Percentiles rank a stretch among this genome's conserved stretches.
Conservation (phyloP, 2,888 invertebrate species). For the Endotricha flammealis region DNA sequence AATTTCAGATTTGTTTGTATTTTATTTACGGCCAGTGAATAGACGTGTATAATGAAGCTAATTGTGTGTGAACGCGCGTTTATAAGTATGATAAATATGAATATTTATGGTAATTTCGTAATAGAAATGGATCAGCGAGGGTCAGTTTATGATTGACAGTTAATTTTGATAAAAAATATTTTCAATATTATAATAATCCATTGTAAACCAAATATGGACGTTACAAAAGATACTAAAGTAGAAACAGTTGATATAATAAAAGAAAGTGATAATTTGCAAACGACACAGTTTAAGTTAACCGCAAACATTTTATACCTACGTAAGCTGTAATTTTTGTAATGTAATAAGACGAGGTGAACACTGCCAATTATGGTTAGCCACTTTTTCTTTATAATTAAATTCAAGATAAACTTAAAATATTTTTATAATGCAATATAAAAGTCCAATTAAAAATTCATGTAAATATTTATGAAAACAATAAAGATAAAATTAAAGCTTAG, state of each 20-base stretch:
- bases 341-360: too few species aligned
- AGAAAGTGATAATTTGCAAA: slow-evolving; percentile 2
- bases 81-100: slow-evolving; percentile 44
- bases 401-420: too few species aligned
- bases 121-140: slow-evolving; percentile 31
- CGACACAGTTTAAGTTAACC: background rate
- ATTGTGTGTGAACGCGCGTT: slow-evolving; percentile 70
- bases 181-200: too few species aligned
- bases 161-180: too few species aligned
- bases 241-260: background rate
- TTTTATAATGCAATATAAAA: too few species aligned
- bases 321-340: background rate
- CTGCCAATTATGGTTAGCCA: too few species aligned
- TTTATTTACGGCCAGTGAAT: slow-evolving; percentile 40
- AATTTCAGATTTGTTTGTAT: slow-evolving; percentile 67
- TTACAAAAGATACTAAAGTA: background rate
- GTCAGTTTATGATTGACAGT: slow-evolving; percentile 36
- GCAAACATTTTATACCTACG: slow-evolving; percentile 2
- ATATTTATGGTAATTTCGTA: slow-evolving; percentile 59
- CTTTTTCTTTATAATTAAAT: too few species aligned
- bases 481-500: too few species aligned
- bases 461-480: too few species aligned
- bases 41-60: slow-evolving; percentile 64
- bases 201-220: too few species aligned
- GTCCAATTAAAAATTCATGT: too few species aligned